Evolutionary conservation across 1,140 invertebrate genomes (phyloP), one percentile per base, ranked within the genome.

Genomic region (Rhizoglyphus robini): DNA sequence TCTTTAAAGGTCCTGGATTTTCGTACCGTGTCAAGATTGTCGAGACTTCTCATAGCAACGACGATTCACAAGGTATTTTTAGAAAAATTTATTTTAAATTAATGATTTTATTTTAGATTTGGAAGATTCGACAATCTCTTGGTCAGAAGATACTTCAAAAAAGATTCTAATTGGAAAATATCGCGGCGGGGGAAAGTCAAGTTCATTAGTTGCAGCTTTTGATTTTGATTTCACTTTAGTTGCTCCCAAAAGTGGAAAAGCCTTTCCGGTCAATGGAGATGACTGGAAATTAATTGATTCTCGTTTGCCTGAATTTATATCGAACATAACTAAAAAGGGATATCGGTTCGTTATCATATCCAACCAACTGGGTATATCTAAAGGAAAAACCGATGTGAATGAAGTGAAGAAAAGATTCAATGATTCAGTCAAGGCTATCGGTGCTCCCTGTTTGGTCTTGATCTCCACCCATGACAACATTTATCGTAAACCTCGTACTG

Each of bases 221-320:
- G 69, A 70, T 65, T 65, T 70, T 34, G 69, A 70, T 38, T 61
- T 47, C 2, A 70, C 69, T n/a, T 47, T 70, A 20, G 61, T 70
- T 29, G 48, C 8, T 8, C 25, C 66, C 5, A 70, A 68, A 65
- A 57, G 38, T 38, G 66, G 59, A 1, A 64, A 61, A 36, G 63
- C 63, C 36, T 68, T 68, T 32, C 63, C 69, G 0, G 64, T 67
- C 47, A 61, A 69, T 62, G 30, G 25, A 18, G 59, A 29, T 29
- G 69, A 70, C 66, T 70, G 68, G 68, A 47, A 65, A 62, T 46
- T 69, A 15, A 36, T 69, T 15, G 67, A 69, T 51, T 8, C 29
- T 29, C 20, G 41, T 38, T 34, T 68, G 41, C 47, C 62, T 4
- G 36, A 64, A 34, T 29, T 32, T 13, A 41, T 69, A 8, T 29